These are phyloP conservation scores for Phalacrocorax brasilianus DNA, from an alignment of 2,113 vertebrate species.

Conservation along the genomic window DNA sequence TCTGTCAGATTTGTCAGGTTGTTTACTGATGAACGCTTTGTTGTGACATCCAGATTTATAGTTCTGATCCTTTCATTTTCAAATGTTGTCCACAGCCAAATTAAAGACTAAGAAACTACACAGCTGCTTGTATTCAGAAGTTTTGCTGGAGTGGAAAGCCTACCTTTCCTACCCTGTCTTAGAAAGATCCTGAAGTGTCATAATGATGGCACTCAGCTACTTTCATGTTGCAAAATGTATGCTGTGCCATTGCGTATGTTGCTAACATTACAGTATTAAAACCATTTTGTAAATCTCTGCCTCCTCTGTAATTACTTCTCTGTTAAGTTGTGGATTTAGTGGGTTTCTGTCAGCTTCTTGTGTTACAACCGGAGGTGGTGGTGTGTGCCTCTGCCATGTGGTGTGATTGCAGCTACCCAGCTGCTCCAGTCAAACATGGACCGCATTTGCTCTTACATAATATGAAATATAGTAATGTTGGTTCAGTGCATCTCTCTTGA, in stretches of 20 bases:
- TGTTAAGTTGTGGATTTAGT: not conserved
- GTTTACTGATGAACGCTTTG: not conserved
- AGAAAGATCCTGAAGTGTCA: not conserved
- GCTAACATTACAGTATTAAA: not conserved
- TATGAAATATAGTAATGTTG: not conserved
- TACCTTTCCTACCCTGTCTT: not conserved
- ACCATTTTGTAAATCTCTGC: not conserved
- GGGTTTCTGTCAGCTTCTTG: not conserved
- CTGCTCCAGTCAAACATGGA: not conserved
- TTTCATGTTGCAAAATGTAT: not conserved
- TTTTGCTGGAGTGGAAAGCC: not conserved
- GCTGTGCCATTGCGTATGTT: not conserved
- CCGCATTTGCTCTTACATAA: not conserved
- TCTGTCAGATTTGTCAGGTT: not conserved
- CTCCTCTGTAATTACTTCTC: not conserved
- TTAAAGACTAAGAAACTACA: not conserved
- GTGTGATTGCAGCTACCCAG: not conserved
- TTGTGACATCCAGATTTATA: constrained; percentile 2
- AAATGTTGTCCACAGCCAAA: not conserved
- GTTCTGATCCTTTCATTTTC: not conserved
- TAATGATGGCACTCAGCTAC: not conserved
- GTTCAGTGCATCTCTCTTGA: not conserved
- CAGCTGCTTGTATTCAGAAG: not conserved
- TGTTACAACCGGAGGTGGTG: not conserved
- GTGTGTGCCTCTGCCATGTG: not conserved